These are phyloP conservation scores for Bubo blakistoni DNA, from an alignment of 2,113 vertebrate species.

Conservation along the genomic window DNA sequence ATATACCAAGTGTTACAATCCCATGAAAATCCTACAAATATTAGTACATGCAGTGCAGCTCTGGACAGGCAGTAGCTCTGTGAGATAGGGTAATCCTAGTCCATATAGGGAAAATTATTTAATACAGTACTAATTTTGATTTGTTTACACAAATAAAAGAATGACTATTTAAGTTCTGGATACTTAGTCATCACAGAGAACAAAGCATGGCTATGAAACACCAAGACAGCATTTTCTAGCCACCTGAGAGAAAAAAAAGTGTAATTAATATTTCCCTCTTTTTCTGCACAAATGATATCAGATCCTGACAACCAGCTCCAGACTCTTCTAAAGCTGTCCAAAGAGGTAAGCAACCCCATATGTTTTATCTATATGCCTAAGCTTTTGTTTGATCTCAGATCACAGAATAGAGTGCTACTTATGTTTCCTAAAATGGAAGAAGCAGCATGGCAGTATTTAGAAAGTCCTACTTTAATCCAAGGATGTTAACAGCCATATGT, in stretches of 20 bases:
- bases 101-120: not conserved
- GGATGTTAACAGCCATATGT: not conserved
- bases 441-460: not conserved
- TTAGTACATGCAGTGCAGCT: not conserved
- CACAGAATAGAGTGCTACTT: not conserved
- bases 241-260: not conserved
- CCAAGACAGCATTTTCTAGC: not conserved
- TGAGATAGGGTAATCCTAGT: not conserved
- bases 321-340: not conserved
- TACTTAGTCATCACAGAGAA: not conserved
- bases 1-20: not conserved
- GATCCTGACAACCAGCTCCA: not conserved
- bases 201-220: not conserved
- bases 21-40: not conserved
- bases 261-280: not conserved
- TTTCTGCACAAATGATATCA: not conserved
- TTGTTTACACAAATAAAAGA: not conserved
- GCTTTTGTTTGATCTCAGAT: not conserved
- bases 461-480: not conserved
- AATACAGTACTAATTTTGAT: not conserved
- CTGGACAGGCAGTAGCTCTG: not conserved
- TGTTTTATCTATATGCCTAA: not conserved
- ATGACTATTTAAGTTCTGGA: not conserved
- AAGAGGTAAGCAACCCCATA: not conserved
- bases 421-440: not conserved